Evolutionary conservation across 2,888 invertebrate species (phyloP), one percentile per base, ranked within the genome.

Genomic region (Eurytoma adleriae): DNA sequence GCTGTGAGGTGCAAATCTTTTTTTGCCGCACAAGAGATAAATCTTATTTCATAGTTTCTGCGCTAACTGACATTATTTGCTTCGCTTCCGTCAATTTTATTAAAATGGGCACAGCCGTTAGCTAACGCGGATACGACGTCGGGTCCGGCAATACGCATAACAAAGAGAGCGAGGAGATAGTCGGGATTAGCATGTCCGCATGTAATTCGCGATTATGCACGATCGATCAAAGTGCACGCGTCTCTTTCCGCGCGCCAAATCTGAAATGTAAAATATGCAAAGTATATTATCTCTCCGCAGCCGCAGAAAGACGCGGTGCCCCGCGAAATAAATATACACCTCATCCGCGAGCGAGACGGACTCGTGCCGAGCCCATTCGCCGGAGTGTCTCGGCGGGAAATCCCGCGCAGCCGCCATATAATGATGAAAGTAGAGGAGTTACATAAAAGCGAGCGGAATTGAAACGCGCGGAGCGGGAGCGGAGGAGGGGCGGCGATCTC

Each of bases 231-330:
- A 78, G 83, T 80, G 77, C 81, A 62, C 40, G 72, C 73, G 73
- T 64, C 62, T 64, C 83, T 72, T 40, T 3, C 62, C 10, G n/a
- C 76, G 64, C 48, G 80, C 74, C 40, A 79, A 77, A 88, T 86
- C 86, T 87, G 86, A 88, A 88, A 88, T 88, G 87, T 85, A 87
- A 88, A 87, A 84, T 62, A 62, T 83, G 75, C 81, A 77, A 83
- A 83, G 85, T 83, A 84, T 79, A 70, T 86, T 85, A 86, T 86
- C 84, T 86, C 84, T 20, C 57, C 20, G 24, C 40, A 40, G 40
- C 40, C 40, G 20, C 14, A 20, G 52, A 68, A 62, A 50, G 69
- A 59, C 40, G 40, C 40, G 40, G 40, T 3, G 40, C 40, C 3
- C 40, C 40, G 40, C 40, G 5, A 40, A 40, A 40, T 40, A 40